A percentile compares a stretch with the other conserved stretches of the same genome.
These are phyloP conservation scores for Lycopodina hypogea DNA, from an alignment of 37 sponge, comb jelly and placozoan genomes.

Conservation along the genomic window DNA sequence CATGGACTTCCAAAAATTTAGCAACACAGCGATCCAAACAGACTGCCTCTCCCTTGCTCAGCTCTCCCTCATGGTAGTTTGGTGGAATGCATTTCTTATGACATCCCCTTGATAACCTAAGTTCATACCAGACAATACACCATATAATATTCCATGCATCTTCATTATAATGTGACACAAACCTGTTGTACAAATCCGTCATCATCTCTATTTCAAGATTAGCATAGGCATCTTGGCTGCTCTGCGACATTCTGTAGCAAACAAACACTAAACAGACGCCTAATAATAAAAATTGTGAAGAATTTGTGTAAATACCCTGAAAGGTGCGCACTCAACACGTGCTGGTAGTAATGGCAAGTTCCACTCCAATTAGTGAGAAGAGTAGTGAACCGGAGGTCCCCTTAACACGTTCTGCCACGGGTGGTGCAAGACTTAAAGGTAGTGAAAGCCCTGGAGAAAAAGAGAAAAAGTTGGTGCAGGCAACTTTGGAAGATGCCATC, in stretches of 20 bases:
- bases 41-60: constrained; percentile 95
- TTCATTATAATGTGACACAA: neutral
- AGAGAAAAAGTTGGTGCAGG: constrained; percentile 8
- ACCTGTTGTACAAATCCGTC: constrained; percentile 98
- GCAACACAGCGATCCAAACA: constrained; percentile 98
- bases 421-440: neutral
- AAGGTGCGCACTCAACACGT: constrained; percentile 3
- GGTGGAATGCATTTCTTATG: constrained; percentile 98
- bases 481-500: constrained; percentile 45
- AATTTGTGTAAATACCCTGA: too few species aligned
- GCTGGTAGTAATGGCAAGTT: neutral
- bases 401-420: neutral
- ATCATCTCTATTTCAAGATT: constrained; percentile 96
- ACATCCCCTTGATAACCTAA: constrained; percentile 84
- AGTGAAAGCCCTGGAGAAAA: neutral
- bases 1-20: constrained; percentile 97
- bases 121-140: neutral
- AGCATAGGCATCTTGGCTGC: constrained; percentile 54
- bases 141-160: neutral
- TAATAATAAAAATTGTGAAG: too few species aligned
- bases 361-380: neutral
- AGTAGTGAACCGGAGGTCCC: neutral
- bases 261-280: neutral
- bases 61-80: constrained; percentile 94
- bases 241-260: constrained; percentile 25